Conservation (phyloP, 2,888 invertebrate genomes). For the Luperina testacea region DNA sequence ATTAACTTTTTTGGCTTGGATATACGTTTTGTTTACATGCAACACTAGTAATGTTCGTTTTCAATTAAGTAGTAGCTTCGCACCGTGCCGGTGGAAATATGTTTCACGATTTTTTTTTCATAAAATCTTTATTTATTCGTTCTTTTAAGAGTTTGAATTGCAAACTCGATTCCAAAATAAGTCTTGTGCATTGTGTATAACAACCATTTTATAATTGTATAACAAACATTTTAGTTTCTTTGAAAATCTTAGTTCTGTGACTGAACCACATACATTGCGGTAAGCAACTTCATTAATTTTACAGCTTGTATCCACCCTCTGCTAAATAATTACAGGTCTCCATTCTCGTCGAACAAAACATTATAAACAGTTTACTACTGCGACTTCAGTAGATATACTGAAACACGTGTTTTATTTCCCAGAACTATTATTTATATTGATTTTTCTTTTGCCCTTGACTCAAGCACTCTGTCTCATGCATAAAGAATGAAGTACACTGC, state of each 20-base stretch:
- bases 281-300: neutral
- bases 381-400: neutral
- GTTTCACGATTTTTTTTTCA: neutral
- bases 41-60: conserved; percentile 18
- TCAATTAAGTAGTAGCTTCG: neutral
- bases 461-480: conserved; percentile 38
- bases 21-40: conserved; percentile 13
- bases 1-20: too few species aligned
- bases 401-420: conserved; percentile 51
- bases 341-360: neutral
- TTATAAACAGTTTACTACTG: neutral
- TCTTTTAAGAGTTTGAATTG: neutral
- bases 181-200: too few species aligned
- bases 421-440: conserved; percentile 40
- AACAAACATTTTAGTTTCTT: neutral
- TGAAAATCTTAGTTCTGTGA: neutral
- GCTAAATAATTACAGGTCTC: neutral
- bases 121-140: neutral
- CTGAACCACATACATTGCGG: neutral
- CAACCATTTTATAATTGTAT: too few species aligned
- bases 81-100: neutral
- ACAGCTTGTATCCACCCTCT: neutral
- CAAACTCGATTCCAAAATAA: neutral
- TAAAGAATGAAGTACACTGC: conserved; percentile 57
- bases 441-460: conserved; percentile 54